Evolutionary conservation across 2,797 vertebrate species (phyloP).

Genomic region (Moxostoma hubbsi): DNA sequence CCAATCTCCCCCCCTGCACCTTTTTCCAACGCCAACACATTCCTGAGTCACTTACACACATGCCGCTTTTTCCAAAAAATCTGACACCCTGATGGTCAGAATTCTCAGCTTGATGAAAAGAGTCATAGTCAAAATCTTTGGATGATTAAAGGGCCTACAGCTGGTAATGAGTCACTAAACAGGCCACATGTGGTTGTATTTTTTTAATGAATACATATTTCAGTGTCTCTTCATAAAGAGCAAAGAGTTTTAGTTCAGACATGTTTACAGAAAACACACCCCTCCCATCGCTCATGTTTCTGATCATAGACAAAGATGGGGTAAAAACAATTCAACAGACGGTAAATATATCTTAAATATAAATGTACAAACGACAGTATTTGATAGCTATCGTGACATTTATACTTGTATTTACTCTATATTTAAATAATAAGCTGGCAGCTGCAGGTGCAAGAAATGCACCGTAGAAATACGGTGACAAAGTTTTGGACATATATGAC

Average conservation of each 20-base stretch:
- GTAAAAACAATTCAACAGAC: too few relatives aligned
- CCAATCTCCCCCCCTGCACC: neutral
- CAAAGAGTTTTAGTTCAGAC: constrained; percentile 15
- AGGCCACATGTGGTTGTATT: constrained; percentile 30
- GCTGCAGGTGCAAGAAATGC: too few relatives aligned
- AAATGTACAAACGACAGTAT: too few relatives aligned
- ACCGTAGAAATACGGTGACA: too few relatives aligned
- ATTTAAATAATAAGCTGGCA: too few relatives aligned
- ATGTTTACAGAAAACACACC: too few relatives aligned
- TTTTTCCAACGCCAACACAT: constrained; percentile 23
- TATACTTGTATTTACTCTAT: too few relatives aligned
- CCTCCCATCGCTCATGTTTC: too few relatives aligned
- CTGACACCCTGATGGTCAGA: constrained; percentile 26
- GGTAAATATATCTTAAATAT: too few relatives aligned
- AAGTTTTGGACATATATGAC: too few relatives aligned
- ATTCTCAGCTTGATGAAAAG: neutral
- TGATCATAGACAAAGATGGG: too few relatives aligned
- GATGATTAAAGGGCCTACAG: constrained; percentile 33
- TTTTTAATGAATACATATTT: constrained; percentile 35
- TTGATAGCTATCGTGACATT: too few relatives aligned
- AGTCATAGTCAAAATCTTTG: neutral
- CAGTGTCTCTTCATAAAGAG: constrained; percentile 35
- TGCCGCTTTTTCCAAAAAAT: neutral
- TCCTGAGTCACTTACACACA: constrained; percentile 38
- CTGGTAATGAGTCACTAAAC: constrained; percentile 49